Percentiles rank a stretch among this genome's conserved stretches.
phyloP scores from a whole-genome alignment of 2,888 invertebrate species.

The Polietes domitor region DNA sequence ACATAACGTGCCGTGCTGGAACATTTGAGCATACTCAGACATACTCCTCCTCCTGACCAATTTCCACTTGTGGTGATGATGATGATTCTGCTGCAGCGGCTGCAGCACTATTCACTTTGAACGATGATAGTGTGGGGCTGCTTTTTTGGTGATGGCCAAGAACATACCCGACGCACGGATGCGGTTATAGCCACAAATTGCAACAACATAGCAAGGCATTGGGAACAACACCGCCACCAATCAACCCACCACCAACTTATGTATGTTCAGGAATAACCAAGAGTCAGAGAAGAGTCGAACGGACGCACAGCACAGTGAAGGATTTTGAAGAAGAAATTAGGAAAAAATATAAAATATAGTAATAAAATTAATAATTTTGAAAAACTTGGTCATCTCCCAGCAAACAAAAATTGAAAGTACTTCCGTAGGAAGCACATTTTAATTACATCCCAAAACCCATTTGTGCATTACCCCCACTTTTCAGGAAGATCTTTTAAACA shows the following conservation, averaged over 20 bases:
- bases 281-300: no score
- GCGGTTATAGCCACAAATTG: constrained; percentile 52
- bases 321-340: neutral
- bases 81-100: constrained; percentile 37
- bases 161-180: constrained; percentile 4
- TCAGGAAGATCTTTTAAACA: no score
- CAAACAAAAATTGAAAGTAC: no score
- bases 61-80: constrained; percentile 36
- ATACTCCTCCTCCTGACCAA: neutral
- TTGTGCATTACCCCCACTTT: no score
- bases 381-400: no score
- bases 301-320: constrained; percentile 9
- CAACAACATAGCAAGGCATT: constrained; percentile 41
- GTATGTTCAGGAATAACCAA: no score
- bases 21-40: constrained; percentile 40
- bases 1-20: constrained; percentile 48
- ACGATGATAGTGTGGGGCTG: constrained; percentile 46
- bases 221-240: no score
- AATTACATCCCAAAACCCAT: no score
- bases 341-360: constrained; percentile 36
- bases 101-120: constrained; percentile 28
- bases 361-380: constrained; percentile 46
- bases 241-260: no score
- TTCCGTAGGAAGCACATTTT: no score
- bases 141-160: constrained; percentile 17